Evolutionary conservation across 2,113 vertebrate species (phyloP).

Genomic region (Chamaetylas fuelleborni): DNA sequence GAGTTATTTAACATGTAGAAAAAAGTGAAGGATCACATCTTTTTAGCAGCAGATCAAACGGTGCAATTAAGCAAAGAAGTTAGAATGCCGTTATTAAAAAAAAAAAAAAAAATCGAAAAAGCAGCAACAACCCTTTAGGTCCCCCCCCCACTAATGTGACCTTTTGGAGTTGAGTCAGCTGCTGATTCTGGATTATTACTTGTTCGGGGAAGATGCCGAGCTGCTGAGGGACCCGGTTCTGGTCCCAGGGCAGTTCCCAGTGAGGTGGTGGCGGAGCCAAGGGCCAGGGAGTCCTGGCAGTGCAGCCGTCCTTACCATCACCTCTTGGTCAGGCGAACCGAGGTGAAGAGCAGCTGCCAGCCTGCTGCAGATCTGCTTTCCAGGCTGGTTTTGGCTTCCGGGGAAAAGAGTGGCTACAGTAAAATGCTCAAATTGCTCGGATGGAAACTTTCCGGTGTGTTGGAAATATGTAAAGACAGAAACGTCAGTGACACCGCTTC

Average conservation of each 20-base stretch:
- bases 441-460: not conserved
- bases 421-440: not conserved
- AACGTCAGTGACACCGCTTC: not conserved
- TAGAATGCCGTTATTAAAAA: not conserved
- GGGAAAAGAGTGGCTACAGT: not conserved
- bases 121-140: not conserved
- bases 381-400: not conserved
- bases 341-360: not conserved
- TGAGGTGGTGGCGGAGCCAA: no score
- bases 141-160: rapidly evolving
- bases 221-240: not conserved
- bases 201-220: not conserved
- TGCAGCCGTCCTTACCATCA: not conserved
- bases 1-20: not conserved
- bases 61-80: not conserved
- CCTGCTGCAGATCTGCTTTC: not conserved
- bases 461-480: not conserved
- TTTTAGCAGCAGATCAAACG: not conserved
- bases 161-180: not conserved
- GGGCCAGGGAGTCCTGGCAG: not conserved
- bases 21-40: not conserved
- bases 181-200: not conserved
- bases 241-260: not conserved
- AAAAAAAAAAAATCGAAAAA: not conserved
- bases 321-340: not conserved